These are phyloP conservation scores for Calliphora vicina DNA, from an alignment of 1,140 invertebrate species.

Conservation along the genomic window DNA sequence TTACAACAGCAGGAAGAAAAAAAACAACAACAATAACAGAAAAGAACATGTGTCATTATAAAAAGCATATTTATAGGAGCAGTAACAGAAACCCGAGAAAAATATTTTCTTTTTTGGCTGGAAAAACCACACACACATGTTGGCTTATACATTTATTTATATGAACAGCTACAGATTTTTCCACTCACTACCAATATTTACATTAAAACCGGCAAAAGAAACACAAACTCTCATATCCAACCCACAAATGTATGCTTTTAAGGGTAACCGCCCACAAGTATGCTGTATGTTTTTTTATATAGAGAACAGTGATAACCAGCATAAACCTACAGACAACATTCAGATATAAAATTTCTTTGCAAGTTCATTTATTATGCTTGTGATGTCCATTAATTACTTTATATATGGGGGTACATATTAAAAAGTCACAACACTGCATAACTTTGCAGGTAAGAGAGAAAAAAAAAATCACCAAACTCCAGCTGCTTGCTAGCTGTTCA, in stretches of 20 bases:
- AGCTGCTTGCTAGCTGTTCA: neutral
- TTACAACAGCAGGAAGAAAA: slow-evolving; percentile 45
- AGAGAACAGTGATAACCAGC: too few species aligned
- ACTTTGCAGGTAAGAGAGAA: neutral
- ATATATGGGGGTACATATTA: slow-evolving; percentile 7
- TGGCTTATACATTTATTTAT: too few species aligned
- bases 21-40: neutral
- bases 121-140: too few species aligned
- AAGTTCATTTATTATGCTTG: slow-evolving; percentile 29
- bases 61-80: slow-evolving; percentile 2
- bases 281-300: neutral
- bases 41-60: neutral
- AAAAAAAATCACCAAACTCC: neutral
- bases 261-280: neutral
- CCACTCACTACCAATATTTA: neutral
- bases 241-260: neutral
- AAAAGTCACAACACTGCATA: neutral
- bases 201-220: neutral
- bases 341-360: neutral
- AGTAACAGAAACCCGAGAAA: neutral
- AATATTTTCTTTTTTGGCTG: neutral
- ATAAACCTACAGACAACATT: too few species aligned
- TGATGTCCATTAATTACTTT: slow-evolving; percentile 30
- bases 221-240: neutral
- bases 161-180: neutral